These are phyloP conservation scores for Archips xylosteana DNA, from an alignment of 2,888 invertebrate species.

Conservation along the genomic window DNA sequence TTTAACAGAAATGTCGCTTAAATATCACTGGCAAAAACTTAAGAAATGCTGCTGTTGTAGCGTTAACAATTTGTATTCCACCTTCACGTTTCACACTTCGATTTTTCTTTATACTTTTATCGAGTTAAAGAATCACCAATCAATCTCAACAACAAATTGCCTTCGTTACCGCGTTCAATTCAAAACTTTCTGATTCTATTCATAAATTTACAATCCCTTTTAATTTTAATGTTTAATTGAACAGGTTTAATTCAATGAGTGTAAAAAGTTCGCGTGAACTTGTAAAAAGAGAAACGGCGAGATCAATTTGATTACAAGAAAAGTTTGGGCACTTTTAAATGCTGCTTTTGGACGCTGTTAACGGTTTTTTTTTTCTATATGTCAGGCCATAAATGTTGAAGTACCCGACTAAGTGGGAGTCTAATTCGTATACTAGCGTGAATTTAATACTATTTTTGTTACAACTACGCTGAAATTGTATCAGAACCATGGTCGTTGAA, in stretches of 20 bases:
- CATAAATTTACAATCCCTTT: constrained; percentile 48
- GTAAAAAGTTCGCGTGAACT: constrained; percentile 19
- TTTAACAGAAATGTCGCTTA: too few relatives aligned
- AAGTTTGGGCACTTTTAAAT: constrained; percentile 4
- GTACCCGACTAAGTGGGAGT: too few relatives aligned
- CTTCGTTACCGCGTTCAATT: constrained; percentile 51
- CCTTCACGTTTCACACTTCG: constrained; percentile 32
- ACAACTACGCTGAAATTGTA: too few relatives aligned
- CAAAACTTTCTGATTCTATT: constrained; percentile 49
- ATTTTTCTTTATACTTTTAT: constrained; percentile 41
- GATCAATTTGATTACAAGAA: neutral
- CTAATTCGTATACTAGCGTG: too few relatives aligned
- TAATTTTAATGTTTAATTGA: constrained; percentile 44
- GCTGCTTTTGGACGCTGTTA: neutral
- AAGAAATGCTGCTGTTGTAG: too few relatives aligned
- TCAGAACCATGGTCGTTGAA: too few relatives aligned
- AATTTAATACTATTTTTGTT: too few relatives aligned
- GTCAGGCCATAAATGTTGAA: too few relatives aligned
- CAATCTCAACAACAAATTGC: constrained; percentile 51
- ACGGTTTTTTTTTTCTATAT: too few relatives aligned
- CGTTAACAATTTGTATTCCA: constrained; percentile 5
- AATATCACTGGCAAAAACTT: too few relatives aligned
- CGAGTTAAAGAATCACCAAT: constrained; percentile 45
- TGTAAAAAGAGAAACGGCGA: constrained; percentile 1
- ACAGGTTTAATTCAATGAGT: constrained; percentile 23